Conservation (phyloP, 1,140 invertebrate genomes). For the Protaetia brevitarsis region DNA sequence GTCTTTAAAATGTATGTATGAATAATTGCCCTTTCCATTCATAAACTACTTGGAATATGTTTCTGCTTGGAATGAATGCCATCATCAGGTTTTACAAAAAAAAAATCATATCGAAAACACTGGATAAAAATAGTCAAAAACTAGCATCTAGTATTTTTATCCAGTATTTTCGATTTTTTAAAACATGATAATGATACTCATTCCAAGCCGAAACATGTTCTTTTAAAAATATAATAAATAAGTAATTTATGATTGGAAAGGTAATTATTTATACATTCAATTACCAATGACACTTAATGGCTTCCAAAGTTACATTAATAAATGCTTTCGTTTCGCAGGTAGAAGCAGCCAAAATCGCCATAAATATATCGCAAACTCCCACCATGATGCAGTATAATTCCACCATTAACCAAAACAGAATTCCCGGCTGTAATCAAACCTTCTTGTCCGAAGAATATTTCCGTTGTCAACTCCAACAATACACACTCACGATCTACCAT, state of each 20-base stretch:
- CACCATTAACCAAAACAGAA: constrained; percentile 58
- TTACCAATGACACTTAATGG: too few species aligned
- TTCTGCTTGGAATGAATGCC: too few species aligned
- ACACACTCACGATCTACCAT: constrained; percentile 69
- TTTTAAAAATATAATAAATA: too few species aligned
- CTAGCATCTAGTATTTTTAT: too few species aligned
- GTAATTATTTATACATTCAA: too few species aligned
- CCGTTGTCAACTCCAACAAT: constrained; percentile 66
- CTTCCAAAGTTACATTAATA: neutral
- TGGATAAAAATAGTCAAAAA: too few species aligned
- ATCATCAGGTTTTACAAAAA: too few species aligned
- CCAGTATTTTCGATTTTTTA: too few species aligned
- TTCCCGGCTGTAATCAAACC: constrained; percentile 58
- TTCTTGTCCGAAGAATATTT: constrained; percentile 66
- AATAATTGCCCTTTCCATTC: neutral
- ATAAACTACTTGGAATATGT: neutral
- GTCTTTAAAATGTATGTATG: too few species aligned
- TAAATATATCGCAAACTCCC: constrained; percentile 59
- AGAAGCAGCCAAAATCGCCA: constrained; percentile 68
- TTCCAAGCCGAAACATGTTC: too few species aligned
- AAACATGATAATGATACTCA: too few species aligned
- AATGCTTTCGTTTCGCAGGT: constrained; percentile 55
- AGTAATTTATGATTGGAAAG: neutral
- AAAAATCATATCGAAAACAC: too few species aligned
- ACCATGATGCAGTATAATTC: constrained; percentile 63